Evolutionary conservation across 92 coral and sea anemone genomes (phyloP), one percentile per base, ranked within the genome.

Genomic region (Heliopora coerulea): DNA sequence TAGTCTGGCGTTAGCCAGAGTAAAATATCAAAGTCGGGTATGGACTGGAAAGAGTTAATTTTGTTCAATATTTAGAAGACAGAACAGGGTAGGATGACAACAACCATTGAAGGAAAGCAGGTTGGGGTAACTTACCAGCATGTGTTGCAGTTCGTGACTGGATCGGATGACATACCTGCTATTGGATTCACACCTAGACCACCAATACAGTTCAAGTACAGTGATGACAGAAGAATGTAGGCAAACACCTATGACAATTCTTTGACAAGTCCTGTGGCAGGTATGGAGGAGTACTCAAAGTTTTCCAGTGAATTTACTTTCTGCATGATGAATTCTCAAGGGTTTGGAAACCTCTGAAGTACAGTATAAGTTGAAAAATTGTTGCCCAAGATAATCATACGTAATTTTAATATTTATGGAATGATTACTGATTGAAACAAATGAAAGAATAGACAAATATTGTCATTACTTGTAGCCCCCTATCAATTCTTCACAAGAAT

Each of bases 91-190:
- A 59, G 37, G 40, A 72, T 76, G 42, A 49, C 49, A 30, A 54
- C 65, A 29, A 61, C 19, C 31, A 72, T 83, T 37, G 79, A 77
- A 62, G 83, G 52, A 18, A 69, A 61, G 62, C 75, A 83, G 56
- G 54, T 78, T 33, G 49, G 40, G 35, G 46, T 83, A 24, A 32
- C 50, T 21, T 65, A 78, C 44, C 78, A 64, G 14, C 83, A 83
- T 50, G 65, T 83, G 63, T 50, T 83, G 46, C 87, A 83, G 59
- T 83, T 83, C 70, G 83, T 73, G 10, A 83, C 83, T 59, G 87
- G 87, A 67, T 74, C 87, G 19, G 83, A 69, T 40, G 73, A 69
- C 54, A 41, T 78, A 39, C 87, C 87, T 28, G 87, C 83, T 54
- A 56, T 78, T 69, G 83, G 83, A 12, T 83, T 83, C 65, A 30